Evolutionary conservation across 2,113 vertebrate species (phyloP).

Genomic region (Pristiophorus japonicus): DNA sequence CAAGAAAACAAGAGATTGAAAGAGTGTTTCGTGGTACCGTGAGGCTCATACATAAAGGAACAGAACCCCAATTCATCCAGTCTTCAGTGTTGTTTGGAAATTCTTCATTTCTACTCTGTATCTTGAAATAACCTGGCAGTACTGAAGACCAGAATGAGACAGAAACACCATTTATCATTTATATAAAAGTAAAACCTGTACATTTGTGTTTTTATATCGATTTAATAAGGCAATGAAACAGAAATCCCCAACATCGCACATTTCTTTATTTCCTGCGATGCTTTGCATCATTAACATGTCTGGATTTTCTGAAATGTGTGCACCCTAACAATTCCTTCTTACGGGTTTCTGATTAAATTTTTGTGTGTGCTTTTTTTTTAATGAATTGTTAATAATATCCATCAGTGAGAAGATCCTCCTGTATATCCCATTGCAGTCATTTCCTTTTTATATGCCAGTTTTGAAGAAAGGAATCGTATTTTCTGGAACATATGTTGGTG

Average conservation of each 20-base stretch:
- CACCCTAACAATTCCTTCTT: not conserved
- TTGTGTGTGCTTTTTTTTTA: no score
- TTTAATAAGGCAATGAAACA: not conserved
- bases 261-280: not conserved
- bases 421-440: not conserved
- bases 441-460: not conserved
- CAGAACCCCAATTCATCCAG: not conserved
- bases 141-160: not conserved
- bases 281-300: not conserved
- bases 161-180: not conserved
- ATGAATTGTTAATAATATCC: not conserved
- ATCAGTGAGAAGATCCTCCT: not conserved
- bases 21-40: not conserved
- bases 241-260: not conserved
- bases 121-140: not conserved
- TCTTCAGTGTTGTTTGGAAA: not conserved
- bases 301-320: not conserved
- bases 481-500: not conserved
- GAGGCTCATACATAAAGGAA: not conserved
- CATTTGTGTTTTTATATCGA: not conserved
- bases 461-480: not conserved
- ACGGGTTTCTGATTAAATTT: no score
- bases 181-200: not conserved
- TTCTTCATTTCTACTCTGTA: not conserved
- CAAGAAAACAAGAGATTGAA: not conserved